Percentiles rank a stretch among this genome's conserved stretches.
Conservation (phyloP, 1,140 invertebrate genomes). For the Frieseomelitta varia region DNA sequence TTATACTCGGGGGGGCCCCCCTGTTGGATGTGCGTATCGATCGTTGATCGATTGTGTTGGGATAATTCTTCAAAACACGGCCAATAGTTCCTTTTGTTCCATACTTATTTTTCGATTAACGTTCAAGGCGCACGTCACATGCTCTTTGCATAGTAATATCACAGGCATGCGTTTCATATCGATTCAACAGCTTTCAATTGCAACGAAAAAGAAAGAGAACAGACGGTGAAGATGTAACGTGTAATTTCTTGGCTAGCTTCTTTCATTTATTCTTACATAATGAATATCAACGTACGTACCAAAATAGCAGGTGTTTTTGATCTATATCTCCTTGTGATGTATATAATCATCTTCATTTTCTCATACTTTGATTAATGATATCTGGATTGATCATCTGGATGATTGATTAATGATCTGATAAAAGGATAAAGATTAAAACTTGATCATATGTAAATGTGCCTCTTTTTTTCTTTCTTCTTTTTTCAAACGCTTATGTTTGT, state of each 20-base stretch:
- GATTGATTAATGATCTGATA: neutral
- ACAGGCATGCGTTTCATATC: neutral
- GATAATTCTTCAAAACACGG: constrained; percentile 35
- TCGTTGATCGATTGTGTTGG: constrained; percentile 39
- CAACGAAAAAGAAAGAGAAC: too few relatives aligned
- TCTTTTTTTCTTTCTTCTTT: neutral
- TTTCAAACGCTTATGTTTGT: neutral
- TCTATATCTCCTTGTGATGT: neutral
- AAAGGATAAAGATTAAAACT: constrained; percentile 45
- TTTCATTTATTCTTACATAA: neutral
- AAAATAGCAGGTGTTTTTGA: neutral
- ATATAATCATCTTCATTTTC: constrained; percentile 18
- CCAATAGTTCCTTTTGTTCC: constrained; percentile 6
- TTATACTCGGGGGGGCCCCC: neutral
- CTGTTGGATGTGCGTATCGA: neutral
- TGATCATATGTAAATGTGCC: neutral
- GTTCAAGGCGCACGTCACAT: neutral
- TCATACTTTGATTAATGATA: constrained; percentile 41
- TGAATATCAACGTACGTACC: neutral
- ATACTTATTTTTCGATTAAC: constrained; percentile 10
- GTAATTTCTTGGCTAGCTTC: neutral
- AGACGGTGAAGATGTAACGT: neutral
- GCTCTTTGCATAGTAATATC: neutral
- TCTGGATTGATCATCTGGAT: neutral
- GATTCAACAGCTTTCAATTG: neutral